phyloP scores from a whole-genome alignment of 1,140 invertebrate species.

The Pectinophora gossypiella region DNA sequence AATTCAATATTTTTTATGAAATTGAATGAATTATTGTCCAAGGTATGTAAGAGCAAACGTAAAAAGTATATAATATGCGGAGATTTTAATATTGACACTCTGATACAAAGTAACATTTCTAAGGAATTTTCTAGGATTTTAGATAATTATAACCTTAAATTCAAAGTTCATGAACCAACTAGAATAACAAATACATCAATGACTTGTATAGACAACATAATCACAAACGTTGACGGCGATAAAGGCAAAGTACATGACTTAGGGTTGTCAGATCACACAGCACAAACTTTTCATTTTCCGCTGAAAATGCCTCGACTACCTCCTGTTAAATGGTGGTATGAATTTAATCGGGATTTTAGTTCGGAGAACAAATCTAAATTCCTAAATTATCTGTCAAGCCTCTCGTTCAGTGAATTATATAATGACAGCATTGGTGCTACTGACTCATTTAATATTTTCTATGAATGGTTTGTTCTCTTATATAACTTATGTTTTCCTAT shows the following conservation, averaged over 20 bases:
- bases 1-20: not conserved
- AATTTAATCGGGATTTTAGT: not conserved
- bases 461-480: slow-evolving; percentile 1
- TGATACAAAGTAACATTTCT: not conserved
- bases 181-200: not conserved
- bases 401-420: not conserved
- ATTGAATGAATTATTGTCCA: no score
- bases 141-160: not conserved
- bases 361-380: slow-evolving; percentile 1
- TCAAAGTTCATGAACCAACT: not conserved
- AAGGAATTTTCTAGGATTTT: not conserved
- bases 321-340: slow-evolving; percentile 4
- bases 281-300: not conserved
- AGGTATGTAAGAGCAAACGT: no score
- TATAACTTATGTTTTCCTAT: slow-evolving; percentile 8
- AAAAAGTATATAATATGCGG: no score
- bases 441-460: slow-evolving; percentile 1
- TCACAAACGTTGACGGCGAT: not conserved
- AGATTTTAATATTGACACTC: slow-evolving; percentile 1
- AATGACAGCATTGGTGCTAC: not conserved
- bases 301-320: not conserved
- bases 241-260: not conserved
- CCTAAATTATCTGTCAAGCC: not conserved
- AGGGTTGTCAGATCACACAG: slow-evolving; percentile 4
- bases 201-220: slow-evolving; percentile 6